phyloP scores from a whole-genome alignment of 1,140 invertebrate genomes.

The Psix sp. region DNA sequence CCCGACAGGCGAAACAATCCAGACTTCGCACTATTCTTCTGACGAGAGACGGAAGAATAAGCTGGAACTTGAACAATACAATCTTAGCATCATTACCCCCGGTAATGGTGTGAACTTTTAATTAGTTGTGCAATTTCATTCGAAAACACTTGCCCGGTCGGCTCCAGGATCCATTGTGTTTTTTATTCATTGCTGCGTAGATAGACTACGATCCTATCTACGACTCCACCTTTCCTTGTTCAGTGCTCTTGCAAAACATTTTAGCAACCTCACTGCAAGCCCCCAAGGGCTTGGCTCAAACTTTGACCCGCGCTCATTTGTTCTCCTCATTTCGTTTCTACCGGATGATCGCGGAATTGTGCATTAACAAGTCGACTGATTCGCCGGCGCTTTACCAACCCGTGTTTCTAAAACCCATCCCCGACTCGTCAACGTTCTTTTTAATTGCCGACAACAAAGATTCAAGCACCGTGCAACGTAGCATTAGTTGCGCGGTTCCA shows the following conservation, averaged over 20 bases:
- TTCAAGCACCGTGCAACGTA: constrained; percentile 8
- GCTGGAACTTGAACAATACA: constrained; percentile 73
- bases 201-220: constrained; percentile 59
- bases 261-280: constrained; percentile 54
- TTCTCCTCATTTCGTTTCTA: constrained; percentile 28
- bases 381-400: neutral
- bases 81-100: constrained; percentile 75
- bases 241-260: constrained; percentile 56
- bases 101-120: constrained; percentile 76
- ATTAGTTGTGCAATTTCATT: constrained; percentile 76
- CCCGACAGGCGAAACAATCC: constrained; percentile 50
- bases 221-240: constrained; percentile 51
- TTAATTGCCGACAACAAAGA: constrained; percentile 45
- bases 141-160: constrained; percentile 70
- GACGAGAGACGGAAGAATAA: constrained; percentile 54
- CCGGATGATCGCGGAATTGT: constrained; percentile 19
- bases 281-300: constrained; percentile 41
- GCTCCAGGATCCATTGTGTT: constrained; percentile 69
- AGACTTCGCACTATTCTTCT: constrained; percentile 47
- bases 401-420: too few species aligned
- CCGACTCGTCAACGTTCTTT: constrained; percentile 6
- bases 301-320: constrained; percentile 52
- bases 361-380: constrained; percentile 15
- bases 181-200: constrained; percentile 71
- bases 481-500: constrained; percentile 23